These are phyloP conservation scores for Danionella dracula DNA, from an alignment of 2,797 vertebrate genomes.

Conservation along the genomic window DNA sequence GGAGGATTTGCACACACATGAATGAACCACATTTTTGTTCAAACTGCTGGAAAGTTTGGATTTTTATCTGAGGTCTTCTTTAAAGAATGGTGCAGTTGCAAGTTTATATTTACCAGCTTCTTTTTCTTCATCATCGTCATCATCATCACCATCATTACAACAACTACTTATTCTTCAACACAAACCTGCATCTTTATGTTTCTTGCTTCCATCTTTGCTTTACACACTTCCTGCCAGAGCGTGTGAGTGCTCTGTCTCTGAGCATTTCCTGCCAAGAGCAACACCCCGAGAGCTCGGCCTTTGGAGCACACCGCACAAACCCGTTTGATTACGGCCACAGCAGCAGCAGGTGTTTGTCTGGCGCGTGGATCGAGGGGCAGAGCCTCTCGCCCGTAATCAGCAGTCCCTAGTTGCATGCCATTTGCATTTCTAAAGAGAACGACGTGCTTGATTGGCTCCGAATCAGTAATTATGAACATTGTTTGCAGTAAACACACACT, in stretches of 20 bases:
- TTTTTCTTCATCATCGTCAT: too few species aligned
- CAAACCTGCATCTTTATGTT: neutral
- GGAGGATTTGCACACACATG: too few species aligned
- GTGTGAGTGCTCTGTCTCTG: neutral
- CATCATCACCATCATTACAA: too few species aligned
- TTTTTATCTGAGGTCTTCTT: too few species aligned
- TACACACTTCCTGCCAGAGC: neutral
- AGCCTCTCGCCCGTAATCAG: conserved; percentile 70
- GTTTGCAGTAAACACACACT: conserved; percentile 74
- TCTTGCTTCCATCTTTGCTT: conserved; percentile 21
- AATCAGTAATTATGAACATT: conserved; percentile 76
- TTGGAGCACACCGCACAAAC: neutral
- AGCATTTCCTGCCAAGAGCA: conserved; percentile 53
- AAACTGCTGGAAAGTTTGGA: too few species aligned
- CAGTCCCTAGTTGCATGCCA: conserved; percentile 56
- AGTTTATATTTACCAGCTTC: too few species aligned
- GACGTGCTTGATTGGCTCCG: conserved; percentile 71
- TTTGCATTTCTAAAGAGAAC: conserved; percentile 75
- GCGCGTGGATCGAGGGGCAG: conserved; percentile 58
- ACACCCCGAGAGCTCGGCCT: conserved; percentile 30
- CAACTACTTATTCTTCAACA: too few species aligned
- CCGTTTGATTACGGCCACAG: conserved; percentile 16
- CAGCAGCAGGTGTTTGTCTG: conserved; percentile 75
- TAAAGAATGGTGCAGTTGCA: too few species aligned
- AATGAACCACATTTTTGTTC: too few species aligned